phyloP scores from a whole-genome alignment of 2,113 vertebrate species.

The Donacobius atricapilla region DNA sequence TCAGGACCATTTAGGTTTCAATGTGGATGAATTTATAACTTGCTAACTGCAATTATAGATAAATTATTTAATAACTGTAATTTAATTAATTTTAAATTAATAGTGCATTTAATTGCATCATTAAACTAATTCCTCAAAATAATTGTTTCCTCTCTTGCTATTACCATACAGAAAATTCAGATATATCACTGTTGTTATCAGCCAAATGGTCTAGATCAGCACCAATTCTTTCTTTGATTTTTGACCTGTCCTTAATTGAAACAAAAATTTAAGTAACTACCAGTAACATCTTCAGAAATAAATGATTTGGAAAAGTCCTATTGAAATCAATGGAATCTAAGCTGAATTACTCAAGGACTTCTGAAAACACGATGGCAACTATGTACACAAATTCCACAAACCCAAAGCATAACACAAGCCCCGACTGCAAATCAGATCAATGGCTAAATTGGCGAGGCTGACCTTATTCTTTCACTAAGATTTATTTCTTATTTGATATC shows the following conservation, averaged over 20 bases:
- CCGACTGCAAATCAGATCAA: not conserved
- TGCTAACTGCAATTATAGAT: not conserved
- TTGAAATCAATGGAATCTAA: not conserved
- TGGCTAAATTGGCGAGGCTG: not conserved
- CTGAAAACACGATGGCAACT: not conserved
- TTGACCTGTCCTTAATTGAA: not conserved
- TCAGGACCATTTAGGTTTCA: not conserved
- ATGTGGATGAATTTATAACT: not conserved
- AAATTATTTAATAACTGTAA: not conserved
- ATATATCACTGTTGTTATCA: not conserved
- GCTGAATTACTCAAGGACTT: not conserved
- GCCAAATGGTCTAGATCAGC: not conserved
- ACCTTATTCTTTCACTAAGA: not conserved
- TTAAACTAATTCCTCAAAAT: not conserved
- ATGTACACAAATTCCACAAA: not conserved
- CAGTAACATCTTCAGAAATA: not conserved
- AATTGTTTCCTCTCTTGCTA: not conserved
- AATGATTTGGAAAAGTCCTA: not conserved
- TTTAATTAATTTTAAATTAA: slow-evolving; percentile 2
- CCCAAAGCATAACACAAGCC: not conserved
- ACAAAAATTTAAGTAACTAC: not conserved
- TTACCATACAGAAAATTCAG: not conserved
- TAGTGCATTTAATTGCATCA: not conserved
- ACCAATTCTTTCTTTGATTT: not conserved
- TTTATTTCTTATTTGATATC: not conserved